Conservation (phyloP, 1,140 invertebrate genomes). For the Phymastichus coffea region DNA sequence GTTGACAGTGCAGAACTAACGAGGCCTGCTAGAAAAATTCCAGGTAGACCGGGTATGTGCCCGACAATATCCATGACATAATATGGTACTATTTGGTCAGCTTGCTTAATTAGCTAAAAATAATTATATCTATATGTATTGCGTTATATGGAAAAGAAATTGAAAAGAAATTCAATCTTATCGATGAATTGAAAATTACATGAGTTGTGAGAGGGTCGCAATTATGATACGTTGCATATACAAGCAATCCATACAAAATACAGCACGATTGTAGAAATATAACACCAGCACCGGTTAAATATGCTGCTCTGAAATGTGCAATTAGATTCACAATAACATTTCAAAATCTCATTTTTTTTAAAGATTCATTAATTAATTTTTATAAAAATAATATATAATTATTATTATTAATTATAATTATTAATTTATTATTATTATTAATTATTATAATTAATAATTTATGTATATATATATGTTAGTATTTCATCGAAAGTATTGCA, state of each 20-base stretch:
- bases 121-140: too few species aligned
- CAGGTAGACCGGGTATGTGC: slow-evolving; percentile 61
- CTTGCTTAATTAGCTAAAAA: slow-evolving; percentile 33
- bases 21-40: slow-evolving; percentile 70
- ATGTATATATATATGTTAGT: neutral
- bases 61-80: slow-evolving; percentile 64
- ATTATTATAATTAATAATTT: neutral
- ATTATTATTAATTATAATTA: neutral
- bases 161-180: too few species aligned
- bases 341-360: too few species aligned
- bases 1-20: slow-evolving; percentile 68
- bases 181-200: too few species aligned
- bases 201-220: neutral
- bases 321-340: too few species aligned
- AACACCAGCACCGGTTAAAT: slow-evolving; percentile 38
- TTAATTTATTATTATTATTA: too few species aligned
- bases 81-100: slow-evolving; percentile 60
- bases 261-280: slow-evolving; percentile 41
- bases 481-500: too few species aligned
- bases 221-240: slow-evolving; percentile 62
- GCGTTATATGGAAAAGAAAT: too few species aligned
- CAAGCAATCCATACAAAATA: slow-evolving; percentile 56
- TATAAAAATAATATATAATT: neutral
- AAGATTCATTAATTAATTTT: neutral
- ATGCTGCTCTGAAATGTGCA: slow-evolving; percentile 39